These are phyloP conservation scores for Hippasteria phrygiana DNA, from an alignment of 53 echinoderm and acorn worm species.

Conservation along the genomic window DNA sequence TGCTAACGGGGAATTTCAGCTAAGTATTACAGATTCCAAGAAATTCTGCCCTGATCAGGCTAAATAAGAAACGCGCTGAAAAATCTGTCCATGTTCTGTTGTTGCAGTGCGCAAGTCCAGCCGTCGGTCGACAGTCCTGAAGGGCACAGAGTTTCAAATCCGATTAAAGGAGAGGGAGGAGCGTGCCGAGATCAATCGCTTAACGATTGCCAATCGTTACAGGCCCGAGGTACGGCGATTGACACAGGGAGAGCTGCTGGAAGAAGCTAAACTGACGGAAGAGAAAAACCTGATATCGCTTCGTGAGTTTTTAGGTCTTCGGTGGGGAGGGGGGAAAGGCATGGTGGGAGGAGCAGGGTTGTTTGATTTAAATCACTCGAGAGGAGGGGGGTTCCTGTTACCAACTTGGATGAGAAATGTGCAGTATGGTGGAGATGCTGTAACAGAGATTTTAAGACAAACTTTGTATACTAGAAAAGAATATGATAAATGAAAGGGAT, in stretches of 20 bases:
- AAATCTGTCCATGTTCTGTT: too few species aligned
- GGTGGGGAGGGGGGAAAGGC: not conserved
- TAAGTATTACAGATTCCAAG: too few species aligned
- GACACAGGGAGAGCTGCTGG: slow-evolving; percentile 93
- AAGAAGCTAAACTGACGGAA: slow-evolving; percentile 88
- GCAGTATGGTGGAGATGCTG: too few species aligned
- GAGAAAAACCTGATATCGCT: slow-evolving; percentile 88
- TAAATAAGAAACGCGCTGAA: too few species aligned
- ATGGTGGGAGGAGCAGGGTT: not conserved
- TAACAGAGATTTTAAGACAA: too few species aligned
- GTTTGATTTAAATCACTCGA: too few species aligned
- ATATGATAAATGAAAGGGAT: too few species aligned
- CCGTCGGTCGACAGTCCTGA: slow-evolving; percentile 81
- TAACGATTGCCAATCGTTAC: slow-evolving; percentile 66
- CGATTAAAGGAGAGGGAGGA: slow-evolving; percentile 87
- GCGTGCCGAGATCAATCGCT: slow-evolving; percentile 60
- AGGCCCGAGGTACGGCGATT: slow-evolving; percentile 81
- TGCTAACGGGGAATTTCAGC: too few species aligned
- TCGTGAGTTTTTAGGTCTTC: slow-evolving; percentile 63
- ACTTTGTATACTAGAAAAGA: too few species aligned
- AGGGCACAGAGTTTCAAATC: slow-evolving; percentile 82
- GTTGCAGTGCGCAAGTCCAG: slow-evolving; percentile 88
- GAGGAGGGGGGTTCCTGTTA: too few species aligned
- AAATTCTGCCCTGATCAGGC: too few species aligned
- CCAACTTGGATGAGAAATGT: too few species aligned